These are phyloP conservation scores for Nerophis lumbriciformis DNA, from an alignment of 2,113 vertebrate species.

Conservation along the genomic window DNA sequence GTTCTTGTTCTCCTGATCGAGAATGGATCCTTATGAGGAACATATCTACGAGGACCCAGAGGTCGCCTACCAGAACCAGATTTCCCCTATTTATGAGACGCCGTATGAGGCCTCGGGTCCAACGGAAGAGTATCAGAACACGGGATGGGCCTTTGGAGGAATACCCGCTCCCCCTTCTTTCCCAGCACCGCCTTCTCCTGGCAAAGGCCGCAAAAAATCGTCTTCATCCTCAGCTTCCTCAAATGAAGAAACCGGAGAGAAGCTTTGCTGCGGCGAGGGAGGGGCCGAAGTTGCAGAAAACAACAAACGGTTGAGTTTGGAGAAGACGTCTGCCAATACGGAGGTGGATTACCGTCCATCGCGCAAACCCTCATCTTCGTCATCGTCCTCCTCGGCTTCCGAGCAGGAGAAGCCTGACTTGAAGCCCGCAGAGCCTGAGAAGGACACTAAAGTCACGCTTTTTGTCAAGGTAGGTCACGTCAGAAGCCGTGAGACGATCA, in stretches of 20 bases:
- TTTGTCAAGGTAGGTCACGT: slow-evolving; percentile 42
- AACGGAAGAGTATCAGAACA: slow-evolving; percentile 32
- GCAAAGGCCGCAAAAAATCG: slow-evolving; percentile 1
- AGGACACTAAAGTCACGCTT: slow-evolving; percentile 7
- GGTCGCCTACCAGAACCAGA: slow-evolving; percentile 13
- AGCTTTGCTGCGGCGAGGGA: not conserved
- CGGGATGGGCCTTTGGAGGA: not conserved
- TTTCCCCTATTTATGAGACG: not conserved
- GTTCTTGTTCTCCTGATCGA: slow-evolving; percentile 6
- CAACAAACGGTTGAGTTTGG: slow-evolving; percentile 1
- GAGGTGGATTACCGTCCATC: not conserved
- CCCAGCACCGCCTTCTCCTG: not conserved
- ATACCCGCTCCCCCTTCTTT: slow-evolving; percentile 19
- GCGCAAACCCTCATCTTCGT: slow-evolving; percentile 44
- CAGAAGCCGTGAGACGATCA: not conserved
- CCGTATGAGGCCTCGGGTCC: slow-evolving; percentile 10
- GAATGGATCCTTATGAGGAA: slow-evolving; percentile 60
- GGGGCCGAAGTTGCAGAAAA: slow-evolving; percentile 1
- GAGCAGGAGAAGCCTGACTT: slow-evolving; percentile 12
- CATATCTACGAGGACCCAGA: slow-evolving; percentile 32
- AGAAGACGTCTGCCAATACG: slow-evolving; percentile 1
- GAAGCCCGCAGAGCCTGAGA: not conserved
- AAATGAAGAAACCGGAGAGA: slow-evolving; percentile 4
- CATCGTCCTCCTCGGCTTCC: slow-evolving; percentile 35
- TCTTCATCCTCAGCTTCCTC: slow-evolving; percentile 39